phyloP scores from a whole-genome alignment of 2,113 vertebrate genomes.

The Mus spicilegus region DNA sequence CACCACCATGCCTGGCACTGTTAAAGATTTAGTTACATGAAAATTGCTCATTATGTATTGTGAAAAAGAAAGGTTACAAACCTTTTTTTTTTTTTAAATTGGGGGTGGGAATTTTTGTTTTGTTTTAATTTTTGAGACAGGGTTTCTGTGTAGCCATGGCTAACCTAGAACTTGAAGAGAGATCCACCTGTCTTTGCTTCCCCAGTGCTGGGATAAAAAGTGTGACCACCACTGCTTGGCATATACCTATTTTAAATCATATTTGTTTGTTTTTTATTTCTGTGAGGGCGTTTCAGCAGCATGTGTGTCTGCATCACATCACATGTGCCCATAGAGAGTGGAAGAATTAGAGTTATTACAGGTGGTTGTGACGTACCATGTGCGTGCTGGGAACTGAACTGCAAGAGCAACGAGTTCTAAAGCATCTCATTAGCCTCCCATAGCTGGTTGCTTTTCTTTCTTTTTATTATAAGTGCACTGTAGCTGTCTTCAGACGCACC shows the following conservation, averaged over 20 bases:
- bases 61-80: background rate
- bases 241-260: background rate
- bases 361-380: background rate
- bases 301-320: background rate
- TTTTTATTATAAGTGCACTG: no score
- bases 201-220: background rate
- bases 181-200: background rate
- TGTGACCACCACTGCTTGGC: background rate
- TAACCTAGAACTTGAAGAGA: background rate
- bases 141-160: background rate
- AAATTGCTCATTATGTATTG: background rate
- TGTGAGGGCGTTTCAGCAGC: background rate
- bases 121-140: background rate
- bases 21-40: slow-evolving; percentile 39
- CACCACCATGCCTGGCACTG: background rate
- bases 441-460: no score
- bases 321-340: no score
- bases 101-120: background rate
- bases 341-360: background rate
- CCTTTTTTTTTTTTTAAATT: no score
- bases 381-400: background rate
- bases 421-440: background rate
- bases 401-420: background rate
- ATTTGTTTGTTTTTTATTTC: background rate
- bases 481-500: no score